Conservation (phyloP, 2,113 vertebrate species). For the Halcyon senegalensis region DNA sequence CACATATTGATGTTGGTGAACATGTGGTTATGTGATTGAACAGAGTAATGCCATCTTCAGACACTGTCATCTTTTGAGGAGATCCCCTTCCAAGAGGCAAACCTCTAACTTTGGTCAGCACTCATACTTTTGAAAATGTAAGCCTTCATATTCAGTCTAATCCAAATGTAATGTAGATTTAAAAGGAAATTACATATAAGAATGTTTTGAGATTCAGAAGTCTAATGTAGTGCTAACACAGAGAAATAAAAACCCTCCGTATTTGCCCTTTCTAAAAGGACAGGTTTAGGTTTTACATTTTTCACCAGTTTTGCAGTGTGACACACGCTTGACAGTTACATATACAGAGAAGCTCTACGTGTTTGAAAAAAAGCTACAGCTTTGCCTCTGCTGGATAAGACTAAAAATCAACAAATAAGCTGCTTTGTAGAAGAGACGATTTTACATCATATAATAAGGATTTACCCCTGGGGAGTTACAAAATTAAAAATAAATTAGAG, state of each 20-base stretch:
- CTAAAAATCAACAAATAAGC: conserved; percentile 50
- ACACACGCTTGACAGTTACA: neutral
- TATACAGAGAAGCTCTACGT: neutral
- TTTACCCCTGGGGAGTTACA: conserved; percentile 23
- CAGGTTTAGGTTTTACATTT: neutral
- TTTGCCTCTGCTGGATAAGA: conserved; percentile 30
- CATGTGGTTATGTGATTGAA: neutral
- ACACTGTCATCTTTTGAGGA: neutral
- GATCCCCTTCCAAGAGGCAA: neutral
- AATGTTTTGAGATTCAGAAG: neutral
- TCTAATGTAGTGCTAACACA: neutral
- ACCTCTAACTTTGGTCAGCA: neutral
- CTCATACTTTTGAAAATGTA: neutral
- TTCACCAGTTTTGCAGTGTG: neutral
- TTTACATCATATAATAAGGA: conserved; percentile 51
- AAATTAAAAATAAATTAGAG: conserved; percentile 68
- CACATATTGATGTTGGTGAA: neutral
- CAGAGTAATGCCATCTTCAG: neutral
- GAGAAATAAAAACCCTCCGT: neutral
- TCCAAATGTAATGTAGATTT: neutral
- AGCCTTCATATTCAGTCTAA: neutral
- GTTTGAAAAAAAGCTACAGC: neutral
- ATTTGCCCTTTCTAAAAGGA: neutral
- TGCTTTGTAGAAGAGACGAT: conserved; percentile 34
- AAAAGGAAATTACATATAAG: neutral